Evolutionary conservation across 2,113 vertebrate species (phyloP).

Genomic region (Equus przewalskii): DNA sequence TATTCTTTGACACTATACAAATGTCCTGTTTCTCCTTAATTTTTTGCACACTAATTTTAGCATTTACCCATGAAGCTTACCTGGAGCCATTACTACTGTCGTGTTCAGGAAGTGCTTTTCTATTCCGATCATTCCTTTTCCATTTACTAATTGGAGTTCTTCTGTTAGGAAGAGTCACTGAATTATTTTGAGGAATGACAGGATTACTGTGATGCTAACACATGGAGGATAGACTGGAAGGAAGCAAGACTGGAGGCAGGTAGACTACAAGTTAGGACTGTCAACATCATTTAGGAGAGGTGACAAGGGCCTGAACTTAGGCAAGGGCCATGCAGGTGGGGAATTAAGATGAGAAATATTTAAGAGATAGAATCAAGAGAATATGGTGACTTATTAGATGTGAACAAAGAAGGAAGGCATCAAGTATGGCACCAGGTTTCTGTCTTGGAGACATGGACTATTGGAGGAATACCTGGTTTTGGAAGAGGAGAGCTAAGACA

Average conservation of each 20-base stretch:
- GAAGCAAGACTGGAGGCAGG: not conserved
- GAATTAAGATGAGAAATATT: not conserved
- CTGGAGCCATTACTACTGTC: not conserved
- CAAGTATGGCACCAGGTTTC: not conserved
- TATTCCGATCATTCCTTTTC: not conserved
- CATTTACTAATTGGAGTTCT: not conserved
- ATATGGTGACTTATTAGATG: not conserved
- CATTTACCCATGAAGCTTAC: not conserved
- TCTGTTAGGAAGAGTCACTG: not conserved
- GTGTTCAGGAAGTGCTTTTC: not conserved
- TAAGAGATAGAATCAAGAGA: constrained; percentile 4
- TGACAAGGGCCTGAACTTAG: not conserved
- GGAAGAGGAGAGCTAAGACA: not conserved
- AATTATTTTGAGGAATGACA: constrained; percentile 1
- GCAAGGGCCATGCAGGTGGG: not conserved
- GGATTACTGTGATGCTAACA: not conserved
- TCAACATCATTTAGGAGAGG: not conserved
- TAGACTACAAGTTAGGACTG: not conserved
- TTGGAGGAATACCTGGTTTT: not conserved
- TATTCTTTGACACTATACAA: not conserved
- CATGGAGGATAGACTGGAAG: not conserved
- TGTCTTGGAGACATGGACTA: not conserved
- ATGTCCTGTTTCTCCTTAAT: not conserved
- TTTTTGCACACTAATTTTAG: constrained; percentile 6
- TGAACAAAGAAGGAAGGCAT: not conserved